Conservation (phyloP, 2,888 invertebrate genomes). For the Carabus problematicus region DNA sequence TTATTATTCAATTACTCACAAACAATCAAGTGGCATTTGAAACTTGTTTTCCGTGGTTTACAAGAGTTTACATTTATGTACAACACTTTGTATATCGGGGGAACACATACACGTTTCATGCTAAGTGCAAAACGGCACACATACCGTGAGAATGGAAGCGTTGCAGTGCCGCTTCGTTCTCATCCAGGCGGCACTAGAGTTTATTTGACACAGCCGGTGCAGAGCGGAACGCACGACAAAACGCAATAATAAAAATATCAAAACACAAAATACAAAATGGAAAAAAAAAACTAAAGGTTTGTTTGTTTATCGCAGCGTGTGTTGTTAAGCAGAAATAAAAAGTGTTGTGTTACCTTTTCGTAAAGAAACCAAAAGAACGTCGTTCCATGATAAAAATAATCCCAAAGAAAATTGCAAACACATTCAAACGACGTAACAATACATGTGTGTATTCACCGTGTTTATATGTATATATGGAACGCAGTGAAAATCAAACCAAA, state of each 20-base stretch:
- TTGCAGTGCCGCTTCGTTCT: slow-evolving; percentile 1
- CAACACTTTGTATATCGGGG: neutral
- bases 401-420: slow-evolving; percentile 66
- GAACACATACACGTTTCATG: slow-evolving; percentile 17
- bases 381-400: slow-evolving; percentile 77
- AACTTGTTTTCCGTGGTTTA: too few relatives aligned
- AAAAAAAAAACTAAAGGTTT: slow-evolving; percentile 56
- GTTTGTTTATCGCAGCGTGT: too few relatives aligned
- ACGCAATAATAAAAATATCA: slow-evolving; percentile 7
- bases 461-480: too few relatives aligned
- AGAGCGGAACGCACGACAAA: too few relatives aligned
- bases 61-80: too few relatives aligned
- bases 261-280: neutral
- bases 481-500: slow-evolving; percentile 14
- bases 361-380: slow-evolving; percentile 81
- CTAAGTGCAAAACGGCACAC: slow-evolving; percentile 27
- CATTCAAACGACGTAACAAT: slow-evolving; percentile 50
- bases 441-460: too few relatives aligned
- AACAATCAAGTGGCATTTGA: neutral
- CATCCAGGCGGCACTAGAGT: neutral
- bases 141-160: slow-evolving; percentile 16
- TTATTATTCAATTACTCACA: slow-evolving; percentile 1
- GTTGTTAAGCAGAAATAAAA: slow-evolving; percentile 59
- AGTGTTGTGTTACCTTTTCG: slow-evolving; percentile 79
- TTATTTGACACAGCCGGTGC: too few relatives aligned